Evolutionary conservation across 1,140 invertebrate genomes (phyloP), one percentile per base, ranked within the genome.

Genomic region (Harpegnathos saltator): DNA sequence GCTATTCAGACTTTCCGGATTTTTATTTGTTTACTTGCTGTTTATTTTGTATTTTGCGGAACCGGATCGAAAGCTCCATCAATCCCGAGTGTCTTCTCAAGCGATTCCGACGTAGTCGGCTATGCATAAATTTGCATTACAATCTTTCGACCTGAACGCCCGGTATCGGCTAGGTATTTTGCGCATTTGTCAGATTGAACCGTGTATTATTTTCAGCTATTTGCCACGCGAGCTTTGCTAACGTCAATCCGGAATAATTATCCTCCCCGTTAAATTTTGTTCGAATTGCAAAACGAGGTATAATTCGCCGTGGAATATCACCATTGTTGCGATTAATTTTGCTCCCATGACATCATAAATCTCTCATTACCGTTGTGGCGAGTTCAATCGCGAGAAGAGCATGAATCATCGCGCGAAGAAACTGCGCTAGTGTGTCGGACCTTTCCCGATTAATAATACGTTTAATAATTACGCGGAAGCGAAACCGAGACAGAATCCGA

Each of bases 331-430:
- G 12, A 63, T 52, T 44, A 24, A 52, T 62, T 54, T n/a, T 33
- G 15, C 50, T 71, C n/a, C 52, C 33, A 52, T 54, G 44, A 75
- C 48, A 65, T 33, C 44, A 48, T 22, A 48, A 7, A 14, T 14
- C 19, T 22, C 19, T 22, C 38, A 63, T 75, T 75, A 75, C 24
- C 2, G 58, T 24, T 15, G 17, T 74, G 54, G 33, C 59, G 59
- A 59, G 9, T 9, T 61, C 26, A n/a, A 61, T 48, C 38, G 38
- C 38, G 58, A 62, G 58, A 50, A 62, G 12, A 15, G 14, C 33
- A 63, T 63, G 61, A 65, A 7, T 77, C 73, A 77, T 77, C 44
- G 14, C 17, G 0, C 38, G n/a, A 14, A 19, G 15, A 17, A 44
- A 75, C 52, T 26, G 59, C 22, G 44, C n/a, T n/a, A n/a, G n/a